Evolutionary conservation across 2,888 invertebrate genomes (phyloP).

Genomic region (Sceliomorpha sp.): DNA sequence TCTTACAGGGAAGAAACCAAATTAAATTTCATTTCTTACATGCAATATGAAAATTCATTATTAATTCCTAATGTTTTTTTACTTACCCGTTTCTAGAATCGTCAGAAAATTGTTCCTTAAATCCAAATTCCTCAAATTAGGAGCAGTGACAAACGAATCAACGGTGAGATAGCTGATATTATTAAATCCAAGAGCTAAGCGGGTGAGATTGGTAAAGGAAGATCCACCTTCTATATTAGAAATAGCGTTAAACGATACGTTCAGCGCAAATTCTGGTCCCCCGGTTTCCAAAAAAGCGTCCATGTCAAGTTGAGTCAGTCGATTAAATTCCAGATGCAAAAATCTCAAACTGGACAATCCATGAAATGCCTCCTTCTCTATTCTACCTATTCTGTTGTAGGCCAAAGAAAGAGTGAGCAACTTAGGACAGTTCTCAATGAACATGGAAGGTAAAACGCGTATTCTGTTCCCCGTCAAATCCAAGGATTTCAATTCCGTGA

Average conservation of each 20-base stretch:
- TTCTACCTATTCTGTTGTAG: slow-evolving; percentile 88
- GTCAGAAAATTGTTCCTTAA: slow-evolving; percentile 90
- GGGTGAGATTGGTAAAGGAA: slow-evolving; percentile 86
- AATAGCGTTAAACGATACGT: slow-evolving; percentile 90
- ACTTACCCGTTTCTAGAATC: slow-evolving; percentile 87
- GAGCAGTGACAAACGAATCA: slow-evolving; percentile 85
- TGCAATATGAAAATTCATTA: no score
- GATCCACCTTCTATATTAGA: slow-evolving; percentile 82
- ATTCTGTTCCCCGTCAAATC: slow-evolving; percentile 91
- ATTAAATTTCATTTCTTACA: no score
- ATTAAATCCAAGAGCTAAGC: slow-evolving; percentile 92
- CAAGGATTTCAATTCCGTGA: slow-evolving; percentile 88
- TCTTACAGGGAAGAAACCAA: slow-evolving; percentile 79
- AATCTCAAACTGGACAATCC: slow-evolving; percentile 88
- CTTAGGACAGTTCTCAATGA: slow-evolving; percentile 89
- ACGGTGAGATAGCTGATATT: slow-evolving; percentile 86
- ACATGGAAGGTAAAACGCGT: slow-evolving; percentile 84
- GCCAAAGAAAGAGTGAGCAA: slow-evolving; percentile 91
- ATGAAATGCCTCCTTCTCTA: slow-evolving; percentile 87
- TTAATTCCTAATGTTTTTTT: no score
- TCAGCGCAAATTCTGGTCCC: slow-evolving; percentile 85
- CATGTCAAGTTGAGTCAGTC: slow-evolving; percentile 84
- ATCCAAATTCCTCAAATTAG: slow-evolving; percentile 89
- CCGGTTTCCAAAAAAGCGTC: slow-evolving; percentile 73
- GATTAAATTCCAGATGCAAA: slow-evolving; percentile 90